Evolutionary conservation across 1,140 invertebrate species (phyloP).

Genomic region (Lasioglossum baleicum): DNA sequence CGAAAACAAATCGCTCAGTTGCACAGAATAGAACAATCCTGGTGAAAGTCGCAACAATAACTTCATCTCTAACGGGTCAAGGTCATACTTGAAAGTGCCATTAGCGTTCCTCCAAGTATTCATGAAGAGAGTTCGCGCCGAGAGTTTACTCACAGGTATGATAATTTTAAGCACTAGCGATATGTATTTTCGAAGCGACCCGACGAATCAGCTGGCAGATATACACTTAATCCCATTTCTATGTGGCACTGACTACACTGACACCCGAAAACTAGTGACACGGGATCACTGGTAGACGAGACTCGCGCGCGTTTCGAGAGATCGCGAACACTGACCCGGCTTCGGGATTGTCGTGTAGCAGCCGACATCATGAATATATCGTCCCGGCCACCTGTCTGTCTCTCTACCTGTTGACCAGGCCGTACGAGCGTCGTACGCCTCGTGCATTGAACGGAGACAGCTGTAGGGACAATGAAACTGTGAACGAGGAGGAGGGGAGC

Average conservation of each 20-base stretch:
- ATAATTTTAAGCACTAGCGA: too few relatives aligned
- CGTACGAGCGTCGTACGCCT: constrained; percentile 33
- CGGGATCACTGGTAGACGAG: constrained; percentile 19
- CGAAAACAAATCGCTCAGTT: too few relatives aligned
- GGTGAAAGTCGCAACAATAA: too few relatives aligned
- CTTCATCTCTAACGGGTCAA: too few relatives aligned
- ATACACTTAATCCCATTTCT: too few relatives aligned
- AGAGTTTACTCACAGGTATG: too few relatives aligned
- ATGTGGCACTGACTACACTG: background rate
- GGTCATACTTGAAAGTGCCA: too few relatives aligned
- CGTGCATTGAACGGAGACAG: constrained; percentile 38
- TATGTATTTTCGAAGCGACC: too few relatives aligned
- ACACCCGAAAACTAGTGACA: background rate
- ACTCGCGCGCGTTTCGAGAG: background rate
- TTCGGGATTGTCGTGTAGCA: constrained; percentile 66
- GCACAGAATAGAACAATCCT: too few relatives aligned
- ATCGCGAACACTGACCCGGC: constrained; percentile 69
- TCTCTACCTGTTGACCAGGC: constrained; percentile 69
- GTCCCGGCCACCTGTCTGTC: constrained; percentile 70
- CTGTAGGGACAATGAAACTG: constrained; percentile 32
- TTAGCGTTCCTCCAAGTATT: too few relatives aligned
- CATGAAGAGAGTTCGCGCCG: too few relatives aligned
- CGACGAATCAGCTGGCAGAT: too few relatives aligned
- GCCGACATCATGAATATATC: constrained; percentile 69
- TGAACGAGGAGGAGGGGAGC: background rate